Evolutionary conservation across 2,113 vertebrate genomes (phyloP).

Genomic region (Beaufortia kweichowensis): DNA sequence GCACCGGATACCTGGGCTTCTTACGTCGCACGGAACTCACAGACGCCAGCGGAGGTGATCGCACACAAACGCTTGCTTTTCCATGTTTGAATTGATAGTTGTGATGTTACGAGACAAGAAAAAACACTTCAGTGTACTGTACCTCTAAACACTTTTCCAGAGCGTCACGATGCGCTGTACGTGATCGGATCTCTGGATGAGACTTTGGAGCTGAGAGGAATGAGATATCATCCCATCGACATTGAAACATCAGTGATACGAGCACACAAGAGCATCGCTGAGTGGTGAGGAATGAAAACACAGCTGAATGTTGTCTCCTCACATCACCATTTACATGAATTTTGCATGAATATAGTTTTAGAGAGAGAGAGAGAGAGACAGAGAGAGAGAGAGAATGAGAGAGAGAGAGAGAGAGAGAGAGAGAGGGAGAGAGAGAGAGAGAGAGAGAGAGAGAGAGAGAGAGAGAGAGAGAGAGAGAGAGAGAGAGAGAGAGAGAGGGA

Average conservation of each 20-base stretch:
- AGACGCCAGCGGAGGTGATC: constrained; percentile 88
- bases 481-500: no score
- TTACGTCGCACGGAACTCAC: constrained; percentile 93
- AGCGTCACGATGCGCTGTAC: constrained; percentile 92
- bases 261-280: constrained; percentile 93
- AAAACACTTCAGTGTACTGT: neutral
- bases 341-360: no score
- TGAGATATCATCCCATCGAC: constrained; percentile 97
- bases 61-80: no score
- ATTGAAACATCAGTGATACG: constrained; percentile 95
- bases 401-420: no score
- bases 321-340: neutral
- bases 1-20: constrained; percentile 95
- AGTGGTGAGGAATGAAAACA: constrained; percentile 81
- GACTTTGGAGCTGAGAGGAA: constrained; percentile 91
- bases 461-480: no score
- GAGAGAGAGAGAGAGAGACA: no score
- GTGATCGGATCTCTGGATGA: constrained; percentile 94
- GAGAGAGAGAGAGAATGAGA: no score
- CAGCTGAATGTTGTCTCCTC: neutral
- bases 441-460: no score
- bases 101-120: no score
- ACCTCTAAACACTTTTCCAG: constrained; percentile 69
- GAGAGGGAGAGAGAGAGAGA: no score
- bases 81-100: no score